Base-by-base conservation (phyloP, 2,888 invertebrate species). In the Pantelozetes paolii region DNA sequence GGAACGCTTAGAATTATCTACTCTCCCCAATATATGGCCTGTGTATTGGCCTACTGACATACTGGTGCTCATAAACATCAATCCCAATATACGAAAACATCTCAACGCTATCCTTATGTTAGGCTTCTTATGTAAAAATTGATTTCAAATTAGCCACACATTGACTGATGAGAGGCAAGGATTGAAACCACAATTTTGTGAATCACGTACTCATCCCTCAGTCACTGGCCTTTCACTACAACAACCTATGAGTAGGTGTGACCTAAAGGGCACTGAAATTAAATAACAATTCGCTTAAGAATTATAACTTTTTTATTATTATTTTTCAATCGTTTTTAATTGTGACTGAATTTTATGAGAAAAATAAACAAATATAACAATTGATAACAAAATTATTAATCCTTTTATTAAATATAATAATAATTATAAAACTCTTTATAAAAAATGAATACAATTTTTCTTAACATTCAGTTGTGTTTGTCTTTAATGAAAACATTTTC, bases 11-110 rank as follows among this genome's bases (percentile, higher is more conserved):
- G 6, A 36, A 36, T 50, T 8, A 8, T 50, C 50, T n/a, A 50
- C 6, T 18, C 50, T 50, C 6, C 26, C n/a, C 45, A 45, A 2
- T 23, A 54, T 54, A 54, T 54, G 20, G 32, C 20, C 62, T 36
- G 32, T 62, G n/a, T n/a, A n/a, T n/a, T n/a, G 62, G 62, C 62
- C 62, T 62, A 62, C 62, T 62, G 62, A 62, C 62, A 62, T 36
- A 62, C 62, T 62, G 32, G 62, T 36, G 62, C 36, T 18, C 50
- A 50, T 9, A 5, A n/a, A 36, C 36, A 36, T n/a, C n/a, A 36
- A 36, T 8, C 50, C 8, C 50, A n/a, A n/a, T 20, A 45, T 13
- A 45, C 18, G 45, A 45, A 45, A 13, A 20, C 6, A 36, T 36
- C 36, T 36, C 36, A 36, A 36, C 36, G 36, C 36, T 36, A 36